These are phyloP conservation scores for Acanthochromis polyacanthus DNA, from an alignment of 2,113 vertebrate genomes.

Conservation along the genomic window DNA sequence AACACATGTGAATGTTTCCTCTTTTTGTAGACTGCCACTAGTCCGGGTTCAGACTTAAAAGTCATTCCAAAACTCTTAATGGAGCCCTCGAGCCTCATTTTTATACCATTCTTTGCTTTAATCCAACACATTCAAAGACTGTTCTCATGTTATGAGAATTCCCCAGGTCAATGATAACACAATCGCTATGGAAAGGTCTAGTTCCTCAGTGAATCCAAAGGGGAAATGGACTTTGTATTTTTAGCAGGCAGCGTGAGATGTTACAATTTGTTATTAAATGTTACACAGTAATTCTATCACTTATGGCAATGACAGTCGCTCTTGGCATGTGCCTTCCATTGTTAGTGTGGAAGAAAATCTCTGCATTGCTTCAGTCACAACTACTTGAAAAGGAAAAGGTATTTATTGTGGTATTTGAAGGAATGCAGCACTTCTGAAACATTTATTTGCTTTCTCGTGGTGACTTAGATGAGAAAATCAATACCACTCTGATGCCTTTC, in stretches of 20 bases:
- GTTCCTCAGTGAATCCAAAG: conserved; percentile 31
- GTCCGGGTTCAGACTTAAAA: conserved; percentile 74
- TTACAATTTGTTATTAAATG: neutral
- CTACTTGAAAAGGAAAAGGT: neutral
- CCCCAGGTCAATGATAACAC: conserved; percentile 59
- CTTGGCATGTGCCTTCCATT: neutral
- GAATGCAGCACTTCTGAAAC: neutral
- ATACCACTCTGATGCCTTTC: neutral
- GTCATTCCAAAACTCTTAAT: conserved; percentile 66
- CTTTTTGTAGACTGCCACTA: conserved; percentile 60
- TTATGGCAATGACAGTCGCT: neutral
- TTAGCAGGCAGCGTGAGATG: conserved; percentile 5
- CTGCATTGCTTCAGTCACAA: neutral
- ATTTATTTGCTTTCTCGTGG: conserved; percentile 1
- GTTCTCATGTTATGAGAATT: conserved; percentile 58
- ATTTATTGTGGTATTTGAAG: conserved; percentile 3
- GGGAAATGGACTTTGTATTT: neutral
- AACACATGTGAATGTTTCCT: conserved; percentile 69
- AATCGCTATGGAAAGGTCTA: conserved; percentile 60
- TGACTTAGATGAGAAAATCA: neutral
- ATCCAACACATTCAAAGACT: conserved; percentile 65
- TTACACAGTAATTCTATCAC: conserved; percentile 18
- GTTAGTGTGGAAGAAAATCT: conserved; percentile 5
- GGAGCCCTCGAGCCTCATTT: conserved; percentile 66
- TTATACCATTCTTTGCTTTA: conserved; percentile 65